phyloP scores from a whole-genome alignment of 2,888 invertebrate genomes.

The Amiota mariae region DNA sequence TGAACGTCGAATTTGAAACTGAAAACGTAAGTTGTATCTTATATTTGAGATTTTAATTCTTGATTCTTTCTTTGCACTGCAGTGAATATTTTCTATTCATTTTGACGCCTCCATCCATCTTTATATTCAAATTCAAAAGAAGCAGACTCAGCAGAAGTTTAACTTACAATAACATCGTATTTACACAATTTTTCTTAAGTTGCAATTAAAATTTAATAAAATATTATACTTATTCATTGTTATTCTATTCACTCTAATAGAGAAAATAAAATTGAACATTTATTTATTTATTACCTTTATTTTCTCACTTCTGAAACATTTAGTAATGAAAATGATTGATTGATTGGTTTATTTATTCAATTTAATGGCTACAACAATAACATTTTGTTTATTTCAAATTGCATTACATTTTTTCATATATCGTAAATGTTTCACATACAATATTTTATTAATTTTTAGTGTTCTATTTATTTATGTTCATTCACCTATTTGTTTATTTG shows the following conservation, averaged over 20 bases:
- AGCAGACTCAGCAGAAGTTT: too few species aligned
- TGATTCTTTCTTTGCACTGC: neutral
- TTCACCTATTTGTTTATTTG: too few species aligned
- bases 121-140: neutral
- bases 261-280: too few species aligned
- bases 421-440: conserved; percentile 9
- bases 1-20: conserved; percentile 8
- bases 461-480: too few species aligned
- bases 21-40: neutral
- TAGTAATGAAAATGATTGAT: conserved; percentile 52
- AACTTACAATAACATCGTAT: too few species aligned
- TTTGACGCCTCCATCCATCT: conserved; percentile 3
- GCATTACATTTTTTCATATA: conserved; percentile 11
- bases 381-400: conserved; percentile 59
- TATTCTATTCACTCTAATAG: too few species aligned
- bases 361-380: conserved; percentile 40
- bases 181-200: too few species aligned
- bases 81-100: neutral
- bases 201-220: too few species aligned
- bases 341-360: conserved; percentile 35
- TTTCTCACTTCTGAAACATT: too few species aligned
- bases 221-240: too few species aligned
- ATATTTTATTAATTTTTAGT: conserved; percentile 17
- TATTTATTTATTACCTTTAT: too few species aligned
- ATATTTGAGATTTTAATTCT: neutral